These are phyloP conservation scores for Netelia fuscicornis DNA, from an alignment of 2,888 invertebrate species.

Conservation along the genomic window DNA sequence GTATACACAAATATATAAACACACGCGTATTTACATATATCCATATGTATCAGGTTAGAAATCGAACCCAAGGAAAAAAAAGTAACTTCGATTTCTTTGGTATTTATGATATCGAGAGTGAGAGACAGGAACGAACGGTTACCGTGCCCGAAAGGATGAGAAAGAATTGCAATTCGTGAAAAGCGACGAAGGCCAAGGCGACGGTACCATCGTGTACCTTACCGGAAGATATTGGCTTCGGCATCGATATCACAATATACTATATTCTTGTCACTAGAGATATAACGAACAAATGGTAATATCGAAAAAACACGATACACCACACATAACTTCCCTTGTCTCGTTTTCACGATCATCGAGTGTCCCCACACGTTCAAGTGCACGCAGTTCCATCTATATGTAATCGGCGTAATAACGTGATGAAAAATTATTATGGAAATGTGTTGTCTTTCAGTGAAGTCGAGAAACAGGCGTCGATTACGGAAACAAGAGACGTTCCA, in stretches of 20 bases:
- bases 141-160: conserved; percentile 39
- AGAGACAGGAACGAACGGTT: conserved; percentile 65
- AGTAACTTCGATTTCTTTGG: conserved; percentile 70
- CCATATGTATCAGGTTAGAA: conserved; percentile 32
- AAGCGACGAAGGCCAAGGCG: conserved; percentile 65
- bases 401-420: neutral
- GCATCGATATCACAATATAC: conserved; percentile 61
- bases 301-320: conserved; percentile 14
- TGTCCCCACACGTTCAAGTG: conserved; percentile 33
- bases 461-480: conserved; percentile 55
- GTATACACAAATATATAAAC: too few relatives aligned
- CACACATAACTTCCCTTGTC: too few relatives aligned
- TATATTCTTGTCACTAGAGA: neutral
- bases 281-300: neutral
- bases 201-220: conserved; percentile 72
- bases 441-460: conserved; percentile 60
- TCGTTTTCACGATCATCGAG: conserved; percentile 23
- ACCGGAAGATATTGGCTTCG: conserved; percentile 64
- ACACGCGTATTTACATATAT: conserved; percentile 12
- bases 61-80: conserved; percentile 56
- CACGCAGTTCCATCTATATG: conserved; percentile 1
- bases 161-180: conserved; percentile 50
- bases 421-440: neutral
- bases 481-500: conserved; percentile 34
- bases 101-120: conserved; percentile 75